Evolutionary conservation across 2,888 invertebrate genomes (phyloP).

Genomic region (Lochmaea crataegi): DNA sequence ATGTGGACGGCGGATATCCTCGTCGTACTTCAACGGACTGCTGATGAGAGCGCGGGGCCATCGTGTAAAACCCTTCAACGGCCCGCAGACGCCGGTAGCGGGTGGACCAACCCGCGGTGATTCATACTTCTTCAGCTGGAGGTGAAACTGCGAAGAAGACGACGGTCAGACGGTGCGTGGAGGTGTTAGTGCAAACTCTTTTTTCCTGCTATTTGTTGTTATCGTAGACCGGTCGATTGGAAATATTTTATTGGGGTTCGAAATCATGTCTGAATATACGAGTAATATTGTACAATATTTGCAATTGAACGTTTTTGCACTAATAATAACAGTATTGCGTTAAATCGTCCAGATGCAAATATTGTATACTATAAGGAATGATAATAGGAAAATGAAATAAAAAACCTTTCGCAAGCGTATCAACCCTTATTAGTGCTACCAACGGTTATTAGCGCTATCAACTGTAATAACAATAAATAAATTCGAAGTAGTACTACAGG

Average conservation of each 20-base stretch:
- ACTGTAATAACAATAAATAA: too few species aligned
- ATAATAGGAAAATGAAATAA: too few species aligned
- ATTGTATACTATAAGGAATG: too few species aligned
- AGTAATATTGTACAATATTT: too few species aligned
- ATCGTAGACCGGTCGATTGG: background rate
- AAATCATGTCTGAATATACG: background rate
- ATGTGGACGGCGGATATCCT: conserved; percentile 59
- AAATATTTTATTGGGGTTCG: background rate
- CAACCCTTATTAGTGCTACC: too few species aligned
- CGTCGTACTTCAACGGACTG: conserved; percentile 55
- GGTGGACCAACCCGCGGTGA: conserved; percentile 40
- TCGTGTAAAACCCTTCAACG: conserved; percentile 31
- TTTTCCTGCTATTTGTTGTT: background rate
- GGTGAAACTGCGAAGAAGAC: conserved; percentile 12
- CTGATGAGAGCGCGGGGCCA: conserved; percentile 54
- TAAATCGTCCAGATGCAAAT: too few species aligned
- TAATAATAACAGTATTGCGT: too few species aligned
- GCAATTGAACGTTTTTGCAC: too few species aligned
- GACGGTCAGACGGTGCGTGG: conserved; percentile 13
- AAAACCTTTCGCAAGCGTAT: too few species aligned
- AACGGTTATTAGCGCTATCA: too few species aligned
- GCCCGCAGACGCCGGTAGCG: conserved; percentile 48
- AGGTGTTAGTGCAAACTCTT: conserved; percentile 2
- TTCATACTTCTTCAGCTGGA: conserved; percentile 16
- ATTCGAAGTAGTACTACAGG: too few species aligned